Percentiles rank a stretch among this genome's conserved stretches.
Conservation (phyloP, 2,113 vertebrate genomes). For the Nyctibius bracteatus region DNA sequence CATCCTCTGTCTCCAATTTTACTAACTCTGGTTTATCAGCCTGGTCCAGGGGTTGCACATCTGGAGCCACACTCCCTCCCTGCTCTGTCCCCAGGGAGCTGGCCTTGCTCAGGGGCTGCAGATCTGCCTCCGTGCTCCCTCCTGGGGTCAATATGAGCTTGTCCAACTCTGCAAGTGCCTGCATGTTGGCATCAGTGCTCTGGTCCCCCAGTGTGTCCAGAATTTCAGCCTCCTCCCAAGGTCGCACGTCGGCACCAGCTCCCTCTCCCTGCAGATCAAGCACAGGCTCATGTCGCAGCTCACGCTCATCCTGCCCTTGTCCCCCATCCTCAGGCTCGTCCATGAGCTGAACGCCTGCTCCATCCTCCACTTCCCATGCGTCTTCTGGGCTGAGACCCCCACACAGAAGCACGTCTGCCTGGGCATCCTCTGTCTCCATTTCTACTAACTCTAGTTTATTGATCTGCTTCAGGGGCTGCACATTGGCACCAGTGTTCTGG, state of each 20-base stretch:
- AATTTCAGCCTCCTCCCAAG: fast-evolving
- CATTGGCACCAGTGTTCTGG: no score
- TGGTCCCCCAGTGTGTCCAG: fast-evolving
- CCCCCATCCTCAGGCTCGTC: not conserved
- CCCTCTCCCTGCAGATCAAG: not conserved
- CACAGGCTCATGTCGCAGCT: not conserved
- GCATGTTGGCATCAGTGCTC: not conserved
- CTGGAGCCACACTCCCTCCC: fast-evolving
- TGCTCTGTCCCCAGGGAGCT: fast-evolving
- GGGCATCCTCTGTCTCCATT: no score
- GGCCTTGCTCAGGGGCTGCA: fast-evolving
- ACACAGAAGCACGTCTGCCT: no score
- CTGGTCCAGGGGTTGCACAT: not conserved
- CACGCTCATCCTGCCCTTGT: not conserved
- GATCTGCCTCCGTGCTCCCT: not conserved
- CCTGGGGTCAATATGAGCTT: not conserved
- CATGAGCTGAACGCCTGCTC: fast-evolving
- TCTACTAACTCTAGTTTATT: no score
- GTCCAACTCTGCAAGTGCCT: not conserved
- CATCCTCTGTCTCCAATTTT: not conserved
- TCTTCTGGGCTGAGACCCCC: not conserved
- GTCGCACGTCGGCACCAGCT: fast-evolving
- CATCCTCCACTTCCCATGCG: fast-evolving
- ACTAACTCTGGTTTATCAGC: fast-evolving
- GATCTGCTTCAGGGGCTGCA: no score